Conservation (phyloP, 2,888 invertebrate species). For the Malthinus seriepunctatus region DNA sequence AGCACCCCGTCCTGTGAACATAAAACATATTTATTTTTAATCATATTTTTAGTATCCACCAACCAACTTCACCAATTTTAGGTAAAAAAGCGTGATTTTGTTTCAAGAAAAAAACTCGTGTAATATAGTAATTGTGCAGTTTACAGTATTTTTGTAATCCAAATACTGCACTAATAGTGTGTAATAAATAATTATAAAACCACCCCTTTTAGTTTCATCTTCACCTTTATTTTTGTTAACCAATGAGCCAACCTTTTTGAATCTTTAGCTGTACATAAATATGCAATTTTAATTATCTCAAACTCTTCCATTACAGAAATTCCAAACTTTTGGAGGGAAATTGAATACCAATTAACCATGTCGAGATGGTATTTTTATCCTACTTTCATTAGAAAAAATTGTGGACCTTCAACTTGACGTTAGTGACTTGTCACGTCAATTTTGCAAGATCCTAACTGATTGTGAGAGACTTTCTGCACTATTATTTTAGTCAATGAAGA, state of each 20-base stretch:
- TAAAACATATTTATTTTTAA: conserved; percentile 6
- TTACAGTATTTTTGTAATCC: neutral
- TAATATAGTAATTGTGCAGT: neutral
- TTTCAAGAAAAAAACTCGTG: neutral
- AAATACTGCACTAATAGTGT: neutral
- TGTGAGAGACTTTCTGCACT: too few species aligned
- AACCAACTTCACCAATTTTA: neutral
- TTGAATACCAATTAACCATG: too few species aligned
- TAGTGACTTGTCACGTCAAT: too few species aligned
- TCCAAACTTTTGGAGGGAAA: too few species aligned
- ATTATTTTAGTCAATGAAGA: too few species aligned
- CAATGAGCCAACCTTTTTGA: conserved; percentile 5
- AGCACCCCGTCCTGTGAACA: conserved; percentile 52
- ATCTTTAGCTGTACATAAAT: neutral
- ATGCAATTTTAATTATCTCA: too few species aligned
- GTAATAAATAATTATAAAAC: too few species aligned
- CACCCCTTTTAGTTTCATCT: neutral
- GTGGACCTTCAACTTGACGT: too few species aligned
- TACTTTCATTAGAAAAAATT: too few species aligned
- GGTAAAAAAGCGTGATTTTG: neutral
- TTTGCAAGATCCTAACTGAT: too few species aligned
- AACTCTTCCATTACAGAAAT: too few species aligned
- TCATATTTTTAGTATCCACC: neutral
- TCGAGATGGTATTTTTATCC: too few species aligned
- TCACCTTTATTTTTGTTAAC: neutral